Evolutionary conservation across 2,888 invertebrate species (phyloP), one percentile per base, ranked within the genome.

Genomic region (Agrochola circellaris): DNA sequence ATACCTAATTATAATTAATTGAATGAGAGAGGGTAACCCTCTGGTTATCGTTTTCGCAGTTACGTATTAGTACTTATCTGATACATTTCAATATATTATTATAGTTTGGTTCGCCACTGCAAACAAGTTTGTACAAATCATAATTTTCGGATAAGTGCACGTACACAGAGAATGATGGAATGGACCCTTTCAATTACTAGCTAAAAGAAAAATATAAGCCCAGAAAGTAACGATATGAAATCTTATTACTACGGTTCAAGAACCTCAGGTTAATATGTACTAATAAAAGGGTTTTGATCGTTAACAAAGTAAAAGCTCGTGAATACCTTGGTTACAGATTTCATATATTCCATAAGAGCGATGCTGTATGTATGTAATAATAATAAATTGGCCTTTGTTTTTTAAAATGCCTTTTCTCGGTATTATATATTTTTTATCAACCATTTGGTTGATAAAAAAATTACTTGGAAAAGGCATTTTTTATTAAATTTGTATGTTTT

Each of bases 241-340:
- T 70, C 56, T 13, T 45, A 80, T 71, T 74, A 72, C 73, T 69
- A 73, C 64, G 64, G 60, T 68, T 68, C n/a, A 68, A 61, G 7
- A n/a, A n/a, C 11, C n/a, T 68, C 34, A 38, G 20, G 11, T 20
- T 69, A 70, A 51, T n/a, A 51, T 20, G 9, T 51, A 23, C 23
- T 74, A 79, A 74, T 87, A 79, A 72, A 85, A 82, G 73, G 51
- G 58, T 68, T 77, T 74, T 73, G 66, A 79, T 77, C 67, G 75
- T 77, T 74, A 77, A 87, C 73, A 66, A 79, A 79, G 79, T 77
- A 77, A 79, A 72, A 48, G 58, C 61, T 75, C 42, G 48, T 77
- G 79, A 83, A 81, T 70, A 65, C 64, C 64, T 66, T 73, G 65
- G 74, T 75, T 66, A 75, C 56, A 79, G 42, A 86, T 78, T 86